These are phyloP conservation scores for Piliocolobus tephrosceles DNA, from an alignment of 2,113 vertebrate genomes.

Conservation along the genomic window DNA sequence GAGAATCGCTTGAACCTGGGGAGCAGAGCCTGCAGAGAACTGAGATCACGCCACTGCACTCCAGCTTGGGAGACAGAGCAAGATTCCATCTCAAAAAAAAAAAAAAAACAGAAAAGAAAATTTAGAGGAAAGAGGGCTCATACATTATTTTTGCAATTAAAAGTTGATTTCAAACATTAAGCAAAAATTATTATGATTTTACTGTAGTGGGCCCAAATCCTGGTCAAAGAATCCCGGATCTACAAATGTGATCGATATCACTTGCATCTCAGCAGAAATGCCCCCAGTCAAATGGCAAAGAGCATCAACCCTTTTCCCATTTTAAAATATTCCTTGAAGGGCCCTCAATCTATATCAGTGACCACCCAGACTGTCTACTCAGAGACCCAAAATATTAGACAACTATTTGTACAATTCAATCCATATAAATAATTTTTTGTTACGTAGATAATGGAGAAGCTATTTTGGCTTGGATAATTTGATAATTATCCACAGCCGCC, in stretches of 20 bases:
- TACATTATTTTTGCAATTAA: slow-evolving; percentile 26
- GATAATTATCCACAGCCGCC: slow-evolving; percentile 65
- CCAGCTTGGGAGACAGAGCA: too few relatives aligned
- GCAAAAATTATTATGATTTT: neutral
- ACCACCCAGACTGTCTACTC: slow-evolving; percentile 50
- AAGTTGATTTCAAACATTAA: slow-evolving; percentile 50
- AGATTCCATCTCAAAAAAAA: too few relatives aligned
- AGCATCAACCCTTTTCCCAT: neutral
- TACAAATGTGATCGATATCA: neutral
- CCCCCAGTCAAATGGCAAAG: neutral
- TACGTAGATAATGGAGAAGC: slow-evolving; percentile 58
- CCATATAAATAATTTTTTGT: slow-evolving; percentile 56
- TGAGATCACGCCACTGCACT: fast-evolving
- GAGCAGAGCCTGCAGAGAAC: too few relatives aligned
- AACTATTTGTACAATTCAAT: slow-evolving; percentile 61
- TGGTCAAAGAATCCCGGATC: neutral
- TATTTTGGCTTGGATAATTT: slow-evolving; percentile 65
- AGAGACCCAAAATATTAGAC: slow-evolving; percentile 18
- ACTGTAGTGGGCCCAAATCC: neutral
- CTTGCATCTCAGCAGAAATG: neutral
- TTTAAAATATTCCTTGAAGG: slow-evolving; percentile 28
- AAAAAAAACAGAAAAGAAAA: too few relatives aligned
- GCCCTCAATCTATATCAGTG: slow-evolving; percentile 18
- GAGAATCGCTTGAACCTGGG: too few relatives aligned
- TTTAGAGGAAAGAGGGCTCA: neutral